phyloP scores from a whole-genome alignment of 64 coral and sea anemone genomes.

The Pocillopora damicornis region DNA sequence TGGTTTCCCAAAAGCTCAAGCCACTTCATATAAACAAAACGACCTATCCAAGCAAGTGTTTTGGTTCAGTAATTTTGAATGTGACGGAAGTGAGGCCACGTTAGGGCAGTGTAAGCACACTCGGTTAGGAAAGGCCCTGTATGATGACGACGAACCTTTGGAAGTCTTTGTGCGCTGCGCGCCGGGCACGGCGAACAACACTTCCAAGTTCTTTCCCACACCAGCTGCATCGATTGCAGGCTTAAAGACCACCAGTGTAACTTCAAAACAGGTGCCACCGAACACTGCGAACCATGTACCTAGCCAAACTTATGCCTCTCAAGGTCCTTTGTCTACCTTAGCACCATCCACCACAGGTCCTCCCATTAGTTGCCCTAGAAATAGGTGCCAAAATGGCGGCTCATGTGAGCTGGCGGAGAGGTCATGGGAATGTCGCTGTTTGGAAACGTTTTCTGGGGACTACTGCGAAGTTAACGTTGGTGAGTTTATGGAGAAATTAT shows the following conservation, averaged over 20 bases:
- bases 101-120: slow-evolving; percentile 9
- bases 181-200: background rate
- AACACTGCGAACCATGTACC: background rate
- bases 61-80: slow-evolving; percentile 35
- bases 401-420: background rate
- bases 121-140: background rate
- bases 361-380: background rate
- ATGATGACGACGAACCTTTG: background rate
- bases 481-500: background rate
- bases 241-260: background rate
- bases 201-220: background rate
- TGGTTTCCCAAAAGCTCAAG: slow-evolving; percentile 9
- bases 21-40: background rate
- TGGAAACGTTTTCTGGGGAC: slow-evolving; percentile 10
- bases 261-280: background rate
- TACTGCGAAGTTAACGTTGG: slow-evolving; percentile 30
- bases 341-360: background rate
- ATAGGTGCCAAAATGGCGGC: slow-evolving; percentile 23
- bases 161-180: slow-evolving; percentile 8
- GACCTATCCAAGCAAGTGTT: background rate
- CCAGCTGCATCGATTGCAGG: background rate
- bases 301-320: background rate
- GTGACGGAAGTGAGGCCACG: slow-evolving; percentile 7
- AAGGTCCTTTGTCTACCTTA: background rate
- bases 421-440: background rate